Base-by-base conservation (phyloP, 2,797 vertebrate genomes). In the Babyrousa celebensis region DNA sequence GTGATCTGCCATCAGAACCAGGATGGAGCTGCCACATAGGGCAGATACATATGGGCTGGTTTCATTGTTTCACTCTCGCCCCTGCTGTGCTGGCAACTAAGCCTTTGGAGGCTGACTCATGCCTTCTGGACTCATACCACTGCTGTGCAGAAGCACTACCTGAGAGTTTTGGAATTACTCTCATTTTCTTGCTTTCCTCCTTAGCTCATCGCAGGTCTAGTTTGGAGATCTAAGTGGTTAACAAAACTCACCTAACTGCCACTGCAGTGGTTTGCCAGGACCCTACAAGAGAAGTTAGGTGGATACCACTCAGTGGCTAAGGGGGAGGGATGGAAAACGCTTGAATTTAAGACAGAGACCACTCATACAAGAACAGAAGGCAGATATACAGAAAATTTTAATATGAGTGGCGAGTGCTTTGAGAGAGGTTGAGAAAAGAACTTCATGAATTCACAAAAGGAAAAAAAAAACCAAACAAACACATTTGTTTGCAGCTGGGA, bases 351-450 rank as follows among this genome's bases (percentile, higher is more conserved):
- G 72, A 84, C 12, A 36, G 7, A 14, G 32, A 74, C 15, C 6
- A 78, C 23, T 79, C 36, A 21, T 12, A 63, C 11, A 79, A 79
- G 21, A 79, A 32, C 20, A 82, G 67, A 68, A 75, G 40, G 40
- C 58, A 82, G 36, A 89, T 25, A 63, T 1, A 60, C 5, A 63
- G 67, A 56, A 23, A 56, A 60, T 70, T 71, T 90, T 78, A 67
- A 58, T 20, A 15, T 16, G 23, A 72, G 29, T 65, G 62, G 79
- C 27, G 48, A 82, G 12, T 80, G 52, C 62, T 84, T 91, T 58
- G 43, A 89, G 60, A 71, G 48, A 95, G 48, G 60, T 77, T 72
- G 78, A 82, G 65, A 74, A 86, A 92, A 95, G 21, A 27, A 70
- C 52, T 87, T 80, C 36, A 54, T 87, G 58, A 91, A 65, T 62